Base-by-base conservation (phyloP, 2,888 invertebrate species). In the Napeogenes inachia region DNA sequence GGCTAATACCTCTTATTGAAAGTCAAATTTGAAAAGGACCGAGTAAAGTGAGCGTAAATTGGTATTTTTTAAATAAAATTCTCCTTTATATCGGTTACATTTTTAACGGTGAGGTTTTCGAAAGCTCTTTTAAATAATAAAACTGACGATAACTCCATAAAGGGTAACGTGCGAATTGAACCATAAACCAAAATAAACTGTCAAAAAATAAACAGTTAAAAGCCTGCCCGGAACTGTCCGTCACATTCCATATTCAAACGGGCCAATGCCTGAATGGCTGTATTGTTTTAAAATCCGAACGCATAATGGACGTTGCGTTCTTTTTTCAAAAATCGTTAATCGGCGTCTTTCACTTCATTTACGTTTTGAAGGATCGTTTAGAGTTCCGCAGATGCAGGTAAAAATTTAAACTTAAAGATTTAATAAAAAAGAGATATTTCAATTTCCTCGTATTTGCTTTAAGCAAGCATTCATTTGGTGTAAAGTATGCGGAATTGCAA, bases 331-430 rank as follows among this genome's bases (percentile, higher is more conserved):
- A 86, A 84, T 85, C 85, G 82, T 85, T 87, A 85, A 88, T 89
- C 84, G 87, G 80, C 79, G 77, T 85, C 82, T 87, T 87, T 86
- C 89, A 85, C 87, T 87, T 87, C 87, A 88, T 89, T 87, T 84
- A 84, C 70, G 71, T 81, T 82, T 78, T 76, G 67, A 65, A 61
- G 58, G 3, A 61, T 63, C 57, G 45, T 59, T 64, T 65, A 65
- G 70, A 63, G 67, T 62, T 65, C 58, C 47, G 32, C 21, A 13
- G 33, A 4, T 21, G 8, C 56, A 55, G 47, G 45, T 42, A 38
- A 45, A 8, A 42, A 10, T 30, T 42, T 10, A 42, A 10, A 42
- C 42, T 10, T 8, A 10, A 42, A 42, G 1, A 2, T 42, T 42
- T 6, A 10, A 10, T 10, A 42, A 42, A 6, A 35, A 35, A 35